A percentile compares a stretch with the other conserved stretches of the same genome.
Evolutionary conservation across 2,888 invertebrate genomes (phyloP).

Genomic region (Phymatocera aterrima): DNA sequence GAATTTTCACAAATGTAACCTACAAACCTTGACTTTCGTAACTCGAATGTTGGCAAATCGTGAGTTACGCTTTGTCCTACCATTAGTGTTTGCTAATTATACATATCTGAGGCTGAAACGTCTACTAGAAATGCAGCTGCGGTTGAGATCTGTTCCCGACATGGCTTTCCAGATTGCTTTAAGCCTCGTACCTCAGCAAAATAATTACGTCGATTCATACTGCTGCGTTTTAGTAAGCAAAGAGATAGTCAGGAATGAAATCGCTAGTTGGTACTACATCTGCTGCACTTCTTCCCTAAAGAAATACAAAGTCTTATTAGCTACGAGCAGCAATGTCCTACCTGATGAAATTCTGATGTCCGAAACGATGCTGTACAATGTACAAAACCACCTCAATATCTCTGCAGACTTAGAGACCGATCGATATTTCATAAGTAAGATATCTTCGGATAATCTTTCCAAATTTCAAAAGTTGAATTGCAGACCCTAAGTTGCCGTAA

Average conservation of each 20-base stretch:
- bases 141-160: slow-evolving; percentile 56
- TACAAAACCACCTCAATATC: slow-evolving; percentile 56
- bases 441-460: too few relatives aligned
- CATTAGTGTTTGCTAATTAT: slow-evolving; percentile 60
- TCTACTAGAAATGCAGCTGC: slow-evolving; percentile 53
- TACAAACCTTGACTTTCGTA: neutral
- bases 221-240: slow-evolving; percentile 60
- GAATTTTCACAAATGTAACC: neutral
- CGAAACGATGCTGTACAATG: slow-evolving; percentile 63
- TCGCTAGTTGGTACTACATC: slow-evolving; percentile 57
- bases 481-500: too few relatives aligned
- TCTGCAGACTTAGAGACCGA: slow-evolving; percentile 45
- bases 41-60: neutral
- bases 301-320: slow-evolving; percentile 64
- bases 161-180: slow-evolving; percentile 53
- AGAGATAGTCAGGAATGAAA: slow-evolving; percentile 29
- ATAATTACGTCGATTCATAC: slow-evolving; percentile 58
- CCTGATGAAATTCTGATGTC: slow-evolving; percentile 60
- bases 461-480: too few relatives aligned
- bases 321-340: slow-evolving; percentile 53
- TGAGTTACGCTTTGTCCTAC: slow-evolving; percentile 58
- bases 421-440: slow-evolving; percentile 63
- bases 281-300: slow-evolving; percentile 58
- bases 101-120: slow-evolving; percentile 53
- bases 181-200: neutral